Evolutionary conservation across 2,888 invertebrate genomes (phyloP).

Genomic region (Schizotus pectinicornis): DNA sequence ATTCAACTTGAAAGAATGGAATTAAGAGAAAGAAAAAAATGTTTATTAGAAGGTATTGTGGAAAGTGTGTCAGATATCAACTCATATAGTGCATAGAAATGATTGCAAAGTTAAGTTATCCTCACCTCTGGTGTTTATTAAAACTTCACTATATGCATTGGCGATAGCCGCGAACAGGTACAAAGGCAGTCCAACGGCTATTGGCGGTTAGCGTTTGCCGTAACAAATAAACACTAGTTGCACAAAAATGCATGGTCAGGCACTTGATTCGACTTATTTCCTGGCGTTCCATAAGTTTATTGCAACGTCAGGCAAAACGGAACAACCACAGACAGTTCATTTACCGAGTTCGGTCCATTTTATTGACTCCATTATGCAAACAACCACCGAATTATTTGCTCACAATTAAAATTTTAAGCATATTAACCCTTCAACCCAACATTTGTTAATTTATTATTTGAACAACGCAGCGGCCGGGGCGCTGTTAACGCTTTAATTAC

Average conservation of each 20-base stretch:
- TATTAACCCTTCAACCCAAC: constrained; percentile 57
- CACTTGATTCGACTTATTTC: constrained; percentile 45
- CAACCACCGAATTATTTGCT: constrained; percentile 54
- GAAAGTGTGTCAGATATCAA: too few relatives aligned
- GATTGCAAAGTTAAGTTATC: too few relatives aligned
- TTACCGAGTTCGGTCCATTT: constrained; percentile 43
- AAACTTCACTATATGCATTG: too few relatives aligned
- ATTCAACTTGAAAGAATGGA: too few relatives aligned
- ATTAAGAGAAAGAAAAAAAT: too few relatives aligned
- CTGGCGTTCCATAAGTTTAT: constrained; percentile 50
- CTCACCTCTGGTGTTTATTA: too few relatives aligned
- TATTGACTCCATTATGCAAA: constrained; percentile 50
- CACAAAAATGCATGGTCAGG: constrained; percentile 46
- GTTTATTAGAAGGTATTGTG: too few relatives aligned
- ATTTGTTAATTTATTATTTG: constrained; percentile 53
- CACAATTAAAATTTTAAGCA: constrained; percentile 61
- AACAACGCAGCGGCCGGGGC: constrained; percentile 40
- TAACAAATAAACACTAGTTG: constrained; percentile 48
- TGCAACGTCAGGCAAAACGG: constrained; percentile 45
- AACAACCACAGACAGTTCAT: constrained; percentile 40
- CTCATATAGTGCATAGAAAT: too few relatives aligned
- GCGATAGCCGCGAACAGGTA: too few relatives aligned
- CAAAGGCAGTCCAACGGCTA: constrained; percentile 1
- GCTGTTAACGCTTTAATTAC: constrained; percentile 39
- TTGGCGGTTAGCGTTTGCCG: constrained; percentile 3